These are phyloP conservation scores for Pangasius mekongensis DNA, from an alignment of 2,797 vertebrate species.

Conservation along the genomic window DNA sequence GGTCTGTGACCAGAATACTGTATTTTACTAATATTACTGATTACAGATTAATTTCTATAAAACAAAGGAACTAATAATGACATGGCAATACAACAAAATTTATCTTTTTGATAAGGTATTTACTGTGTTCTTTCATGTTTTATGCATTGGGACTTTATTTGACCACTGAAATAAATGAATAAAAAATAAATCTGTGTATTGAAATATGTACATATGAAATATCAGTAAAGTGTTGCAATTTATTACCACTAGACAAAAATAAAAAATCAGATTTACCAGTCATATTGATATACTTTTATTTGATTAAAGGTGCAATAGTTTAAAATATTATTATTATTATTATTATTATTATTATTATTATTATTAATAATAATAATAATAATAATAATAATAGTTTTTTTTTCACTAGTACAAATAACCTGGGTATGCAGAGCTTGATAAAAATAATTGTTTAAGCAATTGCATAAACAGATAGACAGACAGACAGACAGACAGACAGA, in stretches of 20 bases:
- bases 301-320: background rate
- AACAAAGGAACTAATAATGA: background rate
- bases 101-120: background rate
- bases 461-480: background rate
- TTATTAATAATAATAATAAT: too few species aligned
- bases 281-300: background rate
- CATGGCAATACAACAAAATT: background rate
- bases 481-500: background rate
- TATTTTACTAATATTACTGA: background rate
- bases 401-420: too few species aligned
- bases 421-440: too few species aligned
- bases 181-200: background rate
- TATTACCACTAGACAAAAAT: background rate
- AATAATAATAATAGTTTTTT: too few species aligned
- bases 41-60: background rate
- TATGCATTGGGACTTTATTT: background rate
- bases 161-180: slow-evolving; percentile 11
- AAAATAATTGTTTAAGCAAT: background rate
- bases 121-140: background rate
- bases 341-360: too few species aligned
- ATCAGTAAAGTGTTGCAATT: background rate
- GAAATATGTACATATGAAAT: background rate
- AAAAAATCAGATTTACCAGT: background rate
- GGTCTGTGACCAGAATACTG: background rate
- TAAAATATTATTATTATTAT: too few species aligned